Percentiles rank a stretch among this genome's conserved stretches.
Evolutionary conservation across 2,113 vertebrate species (phyloP).

Genomic region (Carlito syrichta): DNA sequence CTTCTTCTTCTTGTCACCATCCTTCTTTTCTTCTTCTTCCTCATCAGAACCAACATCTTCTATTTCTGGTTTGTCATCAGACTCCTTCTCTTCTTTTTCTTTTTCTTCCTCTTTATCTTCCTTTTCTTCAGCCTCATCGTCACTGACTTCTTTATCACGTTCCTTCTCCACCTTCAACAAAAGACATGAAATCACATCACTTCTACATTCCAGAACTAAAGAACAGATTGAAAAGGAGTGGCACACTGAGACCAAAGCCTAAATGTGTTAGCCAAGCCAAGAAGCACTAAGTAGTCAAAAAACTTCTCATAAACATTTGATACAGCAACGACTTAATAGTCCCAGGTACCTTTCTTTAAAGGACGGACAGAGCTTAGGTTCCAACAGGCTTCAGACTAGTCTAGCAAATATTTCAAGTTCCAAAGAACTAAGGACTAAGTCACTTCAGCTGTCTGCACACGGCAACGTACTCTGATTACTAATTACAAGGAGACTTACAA

Average conservation of each 20-base stretch:
- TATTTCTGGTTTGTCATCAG: constrained; percentile 88
- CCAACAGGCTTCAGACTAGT: background rate
- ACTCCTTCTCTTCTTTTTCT: constrained; percentile 75
- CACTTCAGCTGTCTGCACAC: rapidly evolving
- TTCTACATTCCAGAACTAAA: too few relatives aligned
- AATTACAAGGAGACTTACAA: constrained; percentile 73
- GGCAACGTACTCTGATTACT: background rate
- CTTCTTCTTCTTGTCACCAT: constrained; percentile 85
- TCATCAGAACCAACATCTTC: constrained; percentile 90
- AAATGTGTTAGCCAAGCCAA: background rate
- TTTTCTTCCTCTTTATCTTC: constrained; percentile 82
- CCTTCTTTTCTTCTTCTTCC: constrained; percentile 89
- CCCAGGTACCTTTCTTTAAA: rapidly evolving
- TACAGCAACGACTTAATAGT: rapidly evolving
- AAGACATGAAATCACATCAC: rapidly evolving
- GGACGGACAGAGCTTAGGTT: rapidly evolving
- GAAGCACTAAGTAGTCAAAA: too few relatives aligned
- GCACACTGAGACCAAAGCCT: rapidly evolving
- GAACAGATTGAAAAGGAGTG: rapidly evolving
- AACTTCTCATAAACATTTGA: rapidly evolving
- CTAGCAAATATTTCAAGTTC: rapidly evolving
- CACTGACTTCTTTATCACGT: constrained; percentile 89
- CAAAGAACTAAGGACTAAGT: rapidly evolving
- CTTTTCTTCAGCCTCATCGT: constrained; percentile 89
- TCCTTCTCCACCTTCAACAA: constrained; percentile 86